Base-by-base conservation (phyloP, 1,140 invertebrate genomes). In the Penaeus indicus region DNA sequence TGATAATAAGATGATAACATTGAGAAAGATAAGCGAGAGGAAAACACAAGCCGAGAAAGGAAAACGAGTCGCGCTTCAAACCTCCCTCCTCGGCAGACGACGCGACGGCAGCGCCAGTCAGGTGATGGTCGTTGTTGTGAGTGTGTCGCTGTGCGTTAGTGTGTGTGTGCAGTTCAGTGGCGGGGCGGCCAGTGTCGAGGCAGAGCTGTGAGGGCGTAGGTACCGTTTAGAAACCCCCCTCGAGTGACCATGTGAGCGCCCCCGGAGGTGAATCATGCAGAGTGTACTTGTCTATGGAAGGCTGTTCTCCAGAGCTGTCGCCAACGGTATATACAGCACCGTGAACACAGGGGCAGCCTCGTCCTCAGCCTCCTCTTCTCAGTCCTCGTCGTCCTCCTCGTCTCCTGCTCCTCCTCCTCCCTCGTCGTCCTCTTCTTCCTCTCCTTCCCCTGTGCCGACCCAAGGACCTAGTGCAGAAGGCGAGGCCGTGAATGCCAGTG, bases 211-310 rank as follows among this genome's bases (percentile, higher is more conserved):
- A 16, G 47, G 42, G 13, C 63, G 81, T 47, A 22, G 67, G 67
- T 86, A 84, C 81, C 64, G 84, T 64, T 72, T 87, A 79, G 38
- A 84, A 83, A 78, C 42, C 22, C 22, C 22, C 67, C 25, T 64
- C 69, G 75, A 25, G 42, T 63, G 11, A 67, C 82, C 61, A 89
- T 83, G 72, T 82, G 83, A 87, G 32, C 78, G 22, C 42, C 21
- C 64, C 42, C 79, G 84, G 64, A 84, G 21, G 47, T 69, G 67
- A 88, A 88, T 47, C 80, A 90, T 90, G 90, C 90, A 90, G 90
- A 89, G 90, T 87, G 90, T 90, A 42, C 89, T 90, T 62, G 86
- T 88, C 63, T 90, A 90, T 84, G 90, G 90, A 54, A 88, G 90
- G 75, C 82, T 90, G 60, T 89, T 90, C 82, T 90, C 90, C 21